These are phyloP conservation scores for Gisinianus flammeolus DNA, from an alignment of 2,888 invertebrate genomes.

Conservation along the genomic window DNA sequence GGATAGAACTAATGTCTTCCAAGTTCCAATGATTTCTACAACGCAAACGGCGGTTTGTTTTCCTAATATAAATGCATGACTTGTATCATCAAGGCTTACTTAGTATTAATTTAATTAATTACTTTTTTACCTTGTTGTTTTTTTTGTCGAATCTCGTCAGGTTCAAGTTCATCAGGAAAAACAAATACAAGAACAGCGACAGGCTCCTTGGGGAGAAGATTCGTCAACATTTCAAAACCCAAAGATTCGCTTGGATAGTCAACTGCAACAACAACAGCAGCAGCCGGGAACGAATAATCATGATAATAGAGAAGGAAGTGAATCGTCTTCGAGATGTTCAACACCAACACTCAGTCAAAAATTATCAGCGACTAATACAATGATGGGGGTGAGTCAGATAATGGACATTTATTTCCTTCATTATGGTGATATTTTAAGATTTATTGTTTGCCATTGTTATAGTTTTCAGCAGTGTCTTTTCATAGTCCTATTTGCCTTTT, in stretches of 20 bases:
- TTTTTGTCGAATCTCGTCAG: not conserved
- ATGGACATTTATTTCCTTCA: too few species aligned
- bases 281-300: not conserved
- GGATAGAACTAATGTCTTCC: not conserved
- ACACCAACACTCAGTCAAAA: not conserved
- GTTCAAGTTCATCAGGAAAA: not conserved
- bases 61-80: not conserved
- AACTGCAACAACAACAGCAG: not conserved
- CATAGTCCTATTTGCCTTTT: not conserved
- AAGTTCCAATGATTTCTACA: not conserved
- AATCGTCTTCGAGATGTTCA: not conserved
- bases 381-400: constrained; percentile 4
- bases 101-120: too few species aligned
- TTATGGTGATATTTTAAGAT: too few species aligned
- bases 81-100: not conserved
- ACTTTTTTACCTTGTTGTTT: not conserved
- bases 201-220: not conserved
- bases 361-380: constrained; percentile 8
- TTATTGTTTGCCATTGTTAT: too few species aligned
- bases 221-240: not conserved
- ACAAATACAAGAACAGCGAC: not conserved
- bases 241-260: not conserved
- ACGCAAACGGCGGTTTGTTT: not conserved
- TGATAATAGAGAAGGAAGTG: not conserved
- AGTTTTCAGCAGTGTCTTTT: not conserved